These are phyloP conservation scores for Nasalis larvatus DNA, from an alignment of 2,113 vertebrate genomes.

Conservation along the genomic window DNA sequence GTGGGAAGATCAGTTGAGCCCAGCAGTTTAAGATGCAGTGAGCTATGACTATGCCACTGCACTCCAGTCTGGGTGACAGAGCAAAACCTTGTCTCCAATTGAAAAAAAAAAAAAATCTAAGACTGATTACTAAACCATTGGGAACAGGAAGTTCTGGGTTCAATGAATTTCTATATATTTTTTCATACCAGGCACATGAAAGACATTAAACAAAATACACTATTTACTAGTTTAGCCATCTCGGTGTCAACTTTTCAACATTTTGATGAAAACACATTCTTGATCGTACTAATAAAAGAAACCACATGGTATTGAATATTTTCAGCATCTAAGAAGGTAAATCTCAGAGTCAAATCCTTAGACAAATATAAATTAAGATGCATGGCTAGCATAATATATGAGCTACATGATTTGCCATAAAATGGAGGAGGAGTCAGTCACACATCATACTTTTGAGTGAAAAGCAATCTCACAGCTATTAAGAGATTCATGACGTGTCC, in stretches of 20 bases:
- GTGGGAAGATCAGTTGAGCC: too few species aligned
- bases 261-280: conserved; percentile 35
- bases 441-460: background rate
- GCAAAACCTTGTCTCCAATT: background rate
- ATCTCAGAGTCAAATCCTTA: conserved; percentile 49
- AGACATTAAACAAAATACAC: background rate
- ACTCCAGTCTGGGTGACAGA: background rate
- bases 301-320: conserved; percentile 39
- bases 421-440: conserved; percentile 18
- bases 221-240: background rate
- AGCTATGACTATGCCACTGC: too few species aligned
- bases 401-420: conserved; percentile 36
- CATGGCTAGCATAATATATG: background rate
- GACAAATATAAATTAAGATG: conserved; percentile 48
- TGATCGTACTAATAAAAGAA: conserved; percentile 56
- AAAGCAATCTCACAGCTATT: conserved; percentile 44
- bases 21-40: too few species aligned
- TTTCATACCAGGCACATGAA: background rate
- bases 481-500: background rate
- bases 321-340: conserved; percentile 56
- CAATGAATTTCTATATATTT: background rate
- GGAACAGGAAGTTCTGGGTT: background rate
- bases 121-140: background rate
- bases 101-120: background rate
- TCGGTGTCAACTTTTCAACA: background rate